Conservation (phyloP, 2,888 invertebrate species). For the Abrostola tripartita region DNA sequence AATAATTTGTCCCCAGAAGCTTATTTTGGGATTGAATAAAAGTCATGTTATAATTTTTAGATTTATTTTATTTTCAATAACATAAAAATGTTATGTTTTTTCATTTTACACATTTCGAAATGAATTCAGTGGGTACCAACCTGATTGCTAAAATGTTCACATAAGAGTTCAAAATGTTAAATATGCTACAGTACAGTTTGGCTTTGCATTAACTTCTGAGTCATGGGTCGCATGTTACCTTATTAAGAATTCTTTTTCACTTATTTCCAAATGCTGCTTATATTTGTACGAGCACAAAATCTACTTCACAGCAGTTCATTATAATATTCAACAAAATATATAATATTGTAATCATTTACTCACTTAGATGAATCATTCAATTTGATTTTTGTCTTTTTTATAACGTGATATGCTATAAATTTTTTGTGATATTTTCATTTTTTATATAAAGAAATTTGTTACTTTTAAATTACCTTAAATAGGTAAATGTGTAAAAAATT, state of each 20-base stretch:
- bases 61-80: slow-evolving; percentile 89
- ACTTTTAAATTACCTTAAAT: slow-evolving; percentile 78
- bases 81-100: slow-evolving; percentile 89
- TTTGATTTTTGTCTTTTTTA: slow-evolving; percentile 71
- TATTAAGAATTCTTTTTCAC: slow-evolving; percentile 83
- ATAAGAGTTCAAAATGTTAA: slow-evolving; percentile 78
- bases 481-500: slow-evolving; percentile 84
- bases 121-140: slow-evolving; percentile 83
- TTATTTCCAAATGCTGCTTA: slow-evolving; percentile 87
- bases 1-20: neutral
- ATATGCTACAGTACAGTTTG: slow-evolving; percentile 84
- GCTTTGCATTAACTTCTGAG: slow-evolving; percentile 75
- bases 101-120: slow-evolving; percentile 86
- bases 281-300: slow-evolving; percentile 82
- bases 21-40: slow-evolving; percentile 57
- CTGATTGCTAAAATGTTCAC: slow-evolving; percentile 83
- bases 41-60: slow-evolving; percentile 80
- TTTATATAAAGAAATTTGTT: slow-evolving; percentile 79
- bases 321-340: slow-evolving; percentile 85
- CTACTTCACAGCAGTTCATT: slow-evolving; percentile 82
- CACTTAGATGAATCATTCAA: slow-evolving; percentile 77
- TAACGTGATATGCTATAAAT: slow-evolving; percentile 85
- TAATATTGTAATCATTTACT: slow-evolving; percentile 81
- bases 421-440: slow-evolving; percentile 83
- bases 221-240: slow-evolving; percentile 75